phyloP scores from a whole-genome alignment of 2,797 vertebrate genomes.

The Schizothorax lantsangensis region DNA sequence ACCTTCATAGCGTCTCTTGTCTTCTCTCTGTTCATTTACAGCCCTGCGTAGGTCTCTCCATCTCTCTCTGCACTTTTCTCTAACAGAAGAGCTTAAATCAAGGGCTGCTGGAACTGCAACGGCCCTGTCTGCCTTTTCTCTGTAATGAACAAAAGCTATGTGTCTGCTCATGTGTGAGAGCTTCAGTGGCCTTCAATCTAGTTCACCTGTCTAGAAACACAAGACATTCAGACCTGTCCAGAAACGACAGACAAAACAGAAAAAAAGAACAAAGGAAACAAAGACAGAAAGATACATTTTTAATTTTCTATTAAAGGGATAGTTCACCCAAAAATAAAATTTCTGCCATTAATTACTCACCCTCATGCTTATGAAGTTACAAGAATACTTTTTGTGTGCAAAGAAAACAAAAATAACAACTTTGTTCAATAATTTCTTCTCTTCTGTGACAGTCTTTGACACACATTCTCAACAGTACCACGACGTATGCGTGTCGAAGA shows the following conservation, averaged over 20 bases:
- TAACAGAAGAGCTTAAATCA: constrained; percentile 45
- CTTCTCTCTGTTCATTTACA: constrained; percentile 31
- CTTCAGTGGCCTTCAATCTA: constrained; percentile 6
- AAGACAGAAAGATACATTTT: background rate
- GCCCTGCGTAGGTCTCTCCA: constrained; percentile 22
- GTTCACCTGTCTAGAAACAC: constrained; percentile 25
- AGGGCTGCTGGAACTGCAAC: constrained; percentile 34
- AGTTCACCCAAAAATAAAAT: background rate
- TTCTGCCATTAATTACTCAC: background rate
- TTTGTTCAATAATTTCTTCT: background rate
- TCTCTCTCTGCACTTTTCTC: constrained; percentile 43
- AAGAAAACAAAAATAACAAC: background rate
- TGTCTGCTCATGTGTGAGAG: constrained; percentile 11
- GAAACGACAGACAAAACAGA: constrained; percentile 9
- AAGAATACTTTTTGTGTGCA: background rate
- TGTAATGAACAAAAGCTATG: constrained; percentile 30
- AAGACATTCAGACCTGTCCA: constrained; percentile 29
- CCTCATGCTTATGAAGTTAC: background rate
- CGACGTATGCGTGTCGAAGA: background rate
- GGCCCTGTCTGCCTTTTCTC: constrained; percentile 35
- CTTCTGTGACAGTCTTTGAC: background rate
- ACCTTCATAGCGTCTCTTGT: constrained; percentile 24
- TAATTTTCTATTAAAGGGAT: background rate
- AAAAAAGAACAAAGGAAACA: background rate
- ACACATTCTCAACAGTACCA: background rate